Evolutionary conservation across 2,888 invertebrate genomes (phyloP).

Genomic region (Himalopsyche tibetana): DNA sequence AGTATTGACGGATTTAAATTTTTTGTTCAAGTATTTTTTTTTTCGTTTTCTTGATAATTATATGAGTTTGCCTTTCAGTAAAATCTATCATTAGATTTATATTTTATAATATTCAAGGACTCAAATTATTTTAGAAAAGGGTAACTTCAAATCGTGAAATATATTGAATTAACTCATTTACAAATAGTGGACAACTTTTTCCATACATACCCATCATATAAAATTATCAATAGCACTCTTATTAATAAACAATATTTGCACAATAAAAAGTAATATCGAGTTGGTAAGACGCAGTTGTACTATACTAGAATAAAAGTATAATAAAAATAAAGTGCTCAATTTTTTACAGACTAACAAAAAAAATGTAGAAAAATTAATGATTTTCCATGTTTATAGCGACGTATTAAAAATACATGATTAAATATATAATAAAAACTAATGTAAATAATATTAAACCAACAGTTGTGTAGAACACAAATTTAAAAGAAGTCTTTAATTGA

Average conservation of each 20-base stretch:
- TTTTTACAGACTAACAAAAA: background rate
- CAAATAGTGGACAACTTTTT: background rate
- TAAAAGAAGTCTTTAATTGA: background rate
- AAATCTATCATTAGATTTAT: too few species aligned
- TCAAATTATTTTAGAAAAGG: too few species aligned
- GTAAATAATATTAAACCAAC: background rate
- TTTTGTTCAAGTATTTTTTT: too few species aligned
- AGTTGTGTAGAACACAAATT: conserved; percentile 25
- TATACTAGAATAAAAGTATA: background rate
- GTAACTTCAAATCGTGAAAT: too few species aligned
- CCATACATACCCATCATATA: background rate
- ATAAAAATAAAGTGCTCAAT: conserved; percentile 1
- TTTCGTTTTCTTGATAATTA: too few species aligned
- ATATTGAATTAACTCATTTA: background rate
- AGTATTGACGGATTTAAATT: too few species aligned
- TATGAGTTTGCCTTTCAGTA: too few species aligned
- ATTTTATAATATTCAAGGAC: too few species aligned
- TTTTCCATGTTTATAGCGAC: conserved; percentile 11
- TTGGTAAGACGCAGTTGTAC: background rate
- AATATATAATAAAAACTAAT: background rate
- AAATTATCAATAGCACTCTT: background rate
- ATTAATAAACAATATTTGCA: conserved; percentile 5
- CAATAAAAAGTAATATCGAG: background rate
- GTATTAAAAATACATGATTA: background rate
- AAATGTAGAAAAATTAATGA: conserved; percentile 3